Conservation (phyloP, 2,113 vertebrate genomes). For the Cyprinodon variegatus region DNA sequence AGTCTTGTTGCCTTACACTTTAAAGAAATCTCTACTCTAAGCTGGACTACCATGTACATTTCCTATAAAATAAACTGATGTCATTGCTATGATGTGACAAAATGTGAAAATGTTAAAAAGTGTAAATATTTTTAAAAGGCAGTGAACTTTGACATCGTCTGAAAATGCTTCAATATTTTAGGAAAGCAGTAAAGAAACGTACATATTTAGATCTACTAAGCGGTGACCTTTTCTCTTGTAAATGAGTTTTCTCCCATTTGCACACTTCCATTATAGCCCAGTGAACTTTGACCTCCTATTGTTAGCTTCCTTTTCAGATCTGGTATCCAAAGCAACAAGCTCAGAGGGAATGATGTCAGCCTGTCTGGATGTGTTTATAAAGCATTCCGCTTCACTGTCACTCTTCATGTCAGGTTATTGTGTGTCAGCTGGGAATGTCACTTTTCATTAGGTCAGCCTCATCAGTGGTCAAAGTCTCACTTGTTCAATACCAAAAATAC, state of each 20-base stretch:
- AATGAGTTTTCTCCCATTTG: not conserved
- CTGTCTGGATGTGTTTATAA: conserved; percentile 52
- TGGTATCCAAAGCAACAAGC: conserved; percentile 54
- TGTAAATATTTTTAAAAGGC: not conserved
- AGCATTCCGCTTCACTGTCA: conserved; percentile 25
- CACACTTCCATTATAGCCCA: conserved; percentile 31
- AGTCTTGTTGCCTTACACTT: no score
- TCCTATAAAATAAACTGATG: no score
- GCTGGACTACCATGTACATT: no score
- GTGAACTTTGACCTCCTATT: conserved; percentile 56
- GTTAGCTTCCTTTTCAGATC: conserved; percentile 38
- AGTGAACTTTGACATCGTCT: not conserved
- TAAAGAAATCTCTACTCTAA: no score
- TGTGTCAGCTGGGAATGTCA: conserved; percentile 33
- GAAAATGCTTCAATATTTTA: not conserved
- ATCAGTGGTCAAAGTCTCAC: not conserved
- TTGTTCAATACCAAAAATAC: conserved; percentile 2
- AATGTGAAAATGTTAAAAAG: not conserved
- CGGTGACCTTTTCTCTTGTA: not conserved
- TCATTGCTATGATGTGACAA: not conserved
- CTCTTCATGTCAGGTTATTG: conserved; percentile 26
- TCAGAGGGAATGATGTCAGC: conserved; percentile 49
- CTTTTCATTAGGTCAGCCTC: conserved; percentile 25
- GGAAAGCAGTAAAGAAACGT: not conserved
- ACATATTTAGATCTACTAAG: not conserved